Percentiles rank a stretch among this genome's conserved stretches.
Conservation (phyloP, 2,888 invertebrate genomes). For the Cremastinae sp. region DNA sequence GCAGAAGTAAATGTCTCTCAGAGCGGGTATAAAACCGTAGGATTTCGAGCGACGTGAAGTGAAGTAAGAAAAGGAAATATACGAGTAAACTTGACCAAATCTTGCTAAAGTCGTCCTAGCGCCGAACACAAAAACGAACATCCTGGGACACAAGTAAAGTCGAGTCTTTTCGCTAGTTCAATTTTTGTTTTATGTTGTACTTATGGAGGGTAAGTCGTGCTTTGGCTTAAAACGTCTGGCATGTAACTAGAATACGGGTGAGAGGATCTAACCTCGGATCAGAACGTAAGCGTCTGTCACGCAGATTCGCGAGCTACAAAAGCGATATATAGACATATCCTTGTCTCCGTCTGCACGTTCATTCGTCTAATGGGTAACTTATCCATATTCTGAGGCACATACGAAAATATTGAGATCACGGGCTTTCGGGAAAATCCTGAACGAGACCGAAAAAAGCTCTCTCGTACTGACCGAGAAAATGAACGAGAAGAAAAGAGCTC, state of each 20-base stretch:
- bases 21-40: neutral
- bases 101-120: neutral
- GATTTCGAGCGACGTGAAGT: slow-evolving; percentile 23
- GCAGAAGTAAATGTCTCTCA: slow-evolving; percentile 2
- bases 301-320: slow-evolving; percentile 14
- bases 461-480: neutral
- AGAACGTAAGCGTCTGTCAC: slow-evolving; percentile 43
- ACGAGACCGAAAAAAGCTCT: neutral
- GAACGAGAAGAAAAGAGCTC: slow-evolving; percentile 19
- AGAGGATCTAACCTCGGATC: slow-evolving; percentile 38
- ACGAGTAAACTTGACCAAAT: slow-evolving; percentile 11
- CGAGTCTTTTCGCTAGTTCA: slow-evolving; percentile 4
- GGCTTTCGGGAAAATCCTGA: neutral
- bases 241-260: slow-evolving; percentile 43
- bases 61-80: slow-evolving; percentile 40
- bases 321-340: neutral
- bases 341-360: too few species aligned
- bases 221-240: slow-evolving; percentile 44
- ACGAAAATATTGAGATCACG: too few species aligned
- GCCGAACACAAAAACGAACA: neutral
- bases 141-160: neutral
- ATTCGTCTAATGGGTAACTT: slow-evolving; percentile 56
- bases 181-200: neutral
- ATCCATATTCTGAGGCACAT: slow-evolving; percentile 64
- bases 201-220: neutral